Conservation (phyloP, 2,797 vertebrate species). For the Atherinosoma microstoma region DNA sequence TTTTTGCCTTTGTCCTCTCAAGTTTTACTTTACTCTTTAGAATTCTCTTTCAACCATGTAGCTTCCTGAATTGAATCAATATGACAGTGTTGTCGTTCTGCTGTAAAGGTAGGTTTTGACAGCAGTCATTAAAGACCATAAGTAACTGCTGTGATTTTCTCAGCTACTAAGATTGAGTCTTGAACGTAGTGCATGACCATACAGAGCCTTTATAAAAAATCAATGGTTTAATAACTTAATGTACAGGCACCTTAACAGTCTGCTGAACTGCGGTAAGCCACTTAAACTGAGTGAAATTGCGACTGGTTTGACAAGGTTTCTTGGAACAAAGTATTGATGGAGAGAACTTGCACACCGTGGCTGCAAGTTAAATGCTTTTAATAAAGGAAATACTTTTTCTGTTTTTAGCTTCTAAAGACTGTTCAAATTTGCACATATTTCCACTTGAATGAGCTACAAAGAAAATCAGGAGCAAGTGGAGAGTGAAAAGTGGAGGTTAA, state of each 20-base stretch:
- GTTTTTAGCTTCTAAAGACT: constrained; percentile 45
- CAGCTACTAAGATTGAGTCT: constrained; percentile 10
- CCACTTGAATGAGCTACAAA: constrained; percentile 52
- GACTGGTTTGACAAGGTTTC: constrained; percentile 43
- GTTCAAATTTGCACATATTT: constrained; percentile 66
- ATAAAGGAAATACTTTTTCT: constrained; percentile 56
- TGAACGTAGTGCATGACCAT: constrained; percentile 15
- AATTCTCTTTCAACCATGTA: constrained; percentile 18
- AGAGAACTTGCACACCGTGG: constrained; percentile 31
- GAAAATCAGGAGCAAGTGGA: constrained; percentile 46
- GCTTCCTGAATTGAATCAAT: constrained; percentile 34
- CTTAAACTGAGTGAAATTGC: constrained; percentile 37
- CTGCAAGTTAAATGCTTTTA: constrained; percentile 56
- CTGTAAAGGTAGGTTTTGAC: constrained; percentile 31
- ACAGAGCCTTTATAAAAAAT: constrained; percentile 45
- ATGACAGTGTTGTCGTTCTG: constrained; percentile 51
- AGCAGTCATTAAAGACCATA: constrained; percentile 12
- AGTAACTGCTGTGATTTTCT: constrained; percentile 28
- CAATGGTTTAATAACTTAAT: constrained; percentile 49
- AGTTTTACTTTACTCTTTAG: constrained; percentile 35
- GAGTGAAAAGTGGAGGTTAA: constrained; percentile 57
- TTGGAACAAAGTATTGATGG: constrained; percentile 44
- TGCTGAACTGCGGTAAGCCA: constrained; percentile 7
- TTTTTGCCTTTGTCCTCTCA: constrained; percentile 9
- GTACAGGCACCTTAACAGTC: constrained; percentile 32